phyloP scores from a whole-genome alignment of 2,113 vertebrate species.

The Colinus virginianus region DNA sequence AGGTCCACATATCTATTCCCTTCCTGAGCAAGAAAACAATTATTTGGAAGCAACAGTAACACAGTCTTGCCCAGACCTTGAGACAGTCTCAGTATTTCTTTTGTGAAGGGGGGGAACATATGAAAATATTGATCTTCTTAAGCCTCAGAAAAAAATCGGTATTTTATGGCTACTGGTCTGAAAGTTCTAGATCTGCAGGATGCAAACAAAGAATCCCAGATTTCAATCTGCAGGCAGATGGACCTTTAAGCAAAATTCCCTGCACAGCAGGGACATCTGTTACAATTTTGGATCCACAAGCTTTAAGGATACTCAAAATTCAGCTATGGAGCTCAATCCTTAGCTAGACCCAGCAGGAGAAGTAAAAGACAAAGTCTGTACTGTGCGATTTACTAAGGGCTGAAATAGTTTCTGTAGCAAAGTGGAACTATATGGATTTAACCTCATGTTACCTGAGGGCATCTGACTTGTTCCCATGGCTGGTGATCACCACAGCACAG shows the following conservation, averaged over 20 bases:
- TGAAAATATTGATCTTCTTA: slow-evolving; percentile 41
- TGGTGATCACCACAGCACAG: neutral
- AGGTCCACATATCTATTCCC: neutral
- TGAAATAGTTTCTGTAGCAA: slow-evolving; percentile 20
- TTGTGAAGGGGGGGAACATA: neutral
- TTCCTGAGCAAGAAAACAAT: neutral
- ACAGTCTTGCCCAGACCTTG: neutral
- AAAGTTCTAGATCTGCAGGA: slow-evolving; percentile 54
- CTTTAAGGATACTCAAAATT: slow-evolving; percentile 40
- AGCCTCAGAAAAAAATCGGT: slow-evolving; percentile 45
- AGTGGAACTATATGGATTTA: neutral
- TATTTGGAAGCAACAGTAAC: neutral
- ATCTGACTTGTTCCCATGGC: neutral
- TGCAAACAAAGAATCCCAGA: slow-evolving; percentile 59
- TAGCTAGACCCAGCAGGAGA: slow-evolving; percentile 55
- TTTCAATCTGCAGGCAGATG: slow-evolving; percentile 73
- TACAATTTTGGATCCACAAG: slow-evolving; percentile 58
- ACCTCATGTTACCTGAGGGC: neutral
- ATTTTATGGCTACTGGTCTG: slow-evolving; percentile 44
- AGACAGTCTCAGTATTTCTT: neutral
- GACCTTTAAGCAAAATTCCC: slow-evolving; percentile 67
- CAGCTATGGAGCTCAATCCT: slow-evolving; percentile 45
- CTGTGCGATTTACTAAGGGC: neutral
- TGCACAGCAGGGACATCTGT: slow-evolving; percentile 65
- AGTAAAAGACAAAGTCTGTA: neutral